These are phyloP conservation scores for Diarsia mendica DNA, from an alignment of 2,888 invertebrate genomes.

Conservation along the genomic window DNA sequence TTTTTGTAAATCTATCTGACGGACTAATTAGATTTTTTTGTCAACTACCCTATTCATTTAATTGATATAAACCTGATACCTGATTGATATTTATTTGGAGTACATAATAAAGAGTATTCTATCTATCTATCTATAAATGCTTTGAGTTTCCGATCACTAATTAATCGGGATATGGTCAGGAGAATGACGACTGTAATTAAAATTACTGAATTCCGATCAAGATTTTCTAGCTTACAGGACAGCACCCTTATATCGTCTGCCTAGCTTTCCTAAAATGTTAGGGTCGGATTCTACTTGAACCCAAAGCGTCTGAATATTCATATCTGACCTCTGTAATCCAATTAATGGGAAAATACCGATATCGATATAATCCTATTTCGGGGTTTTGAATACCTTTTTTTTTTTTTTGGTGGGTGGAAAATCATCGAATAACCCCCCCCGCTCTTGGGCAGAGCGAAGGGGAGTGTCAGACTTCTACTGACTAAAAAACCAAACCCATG, in stretches of 20 bases:
- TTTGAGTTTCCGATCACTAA: not conserved
- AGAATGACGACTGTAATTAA: not conserved
- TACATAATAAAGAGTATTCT: no score
- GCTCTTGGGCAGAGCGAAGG: no score
- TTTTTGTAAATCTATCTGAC: no score
- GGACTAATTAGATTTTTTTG: no score
- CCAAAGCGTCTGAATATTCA: slow-evolving; percentile 38
- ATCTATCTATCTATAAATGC: no score
- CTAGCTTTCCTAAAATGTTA: slow-evolving; percentile 8
- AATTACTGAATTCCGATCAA: not conserved
- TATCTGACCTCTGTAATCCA: slow-evolving; percentile 25
- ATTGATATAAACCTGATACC: no score
- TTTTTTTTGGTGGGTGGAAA: no score
- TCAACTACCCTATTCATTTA: not conserved
- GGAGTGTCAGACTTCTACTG: no score
- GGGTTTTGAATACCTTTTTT: no score
- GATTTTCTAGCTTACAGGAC: not conserved
- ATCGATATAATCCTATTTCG: slow-evolving; percentile 16
- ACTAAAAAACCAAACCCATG: no score
- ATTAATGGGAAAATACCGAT: slow-evolving; percentile 34
- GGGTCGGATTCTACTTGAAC: slow-evolving; percentile 28
- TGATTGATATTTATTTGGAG: no score
- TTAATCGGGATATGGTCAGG: not conserved
- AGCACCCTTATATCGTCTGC: not conserved
- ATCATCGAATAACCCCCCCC: no score